Evolutionary conservation across 1,140 invertebrate species (phyloP).

Genomic region (Drosophila mayri): DNA sequence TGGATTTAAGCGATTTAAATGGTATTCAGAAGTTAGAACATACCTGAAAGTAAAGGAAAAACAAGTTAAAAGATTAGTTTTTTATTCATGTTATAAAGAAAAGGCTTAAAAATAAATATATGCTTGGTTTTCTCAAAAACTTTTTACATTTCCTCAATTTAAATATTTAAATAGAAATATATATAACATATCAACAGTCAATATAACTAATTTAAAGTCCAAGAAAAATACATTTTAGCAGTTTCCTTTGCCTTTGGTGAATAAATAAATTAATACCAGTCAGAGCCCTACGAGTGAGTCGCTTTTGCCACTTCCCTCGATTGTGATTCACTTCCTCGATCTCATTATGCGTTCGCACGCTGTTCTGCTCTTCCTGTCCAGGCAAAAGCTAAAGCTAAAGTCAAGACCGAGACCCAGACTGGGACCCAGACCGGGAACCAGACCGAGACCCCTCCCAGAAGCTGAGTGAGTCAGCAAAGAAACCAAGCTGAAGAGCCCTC

Average conservation of each 20-base stretch:
- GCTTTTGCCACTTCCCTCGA: constrained; percentile 14
- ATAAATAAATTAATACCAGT: constrained; percentile 6
- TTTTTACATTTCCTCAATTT: too few relatives aligned
- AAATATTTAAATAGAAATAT: neutral
- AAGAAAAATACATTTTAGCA: neutral
- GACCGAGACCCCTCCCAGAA: neutral
- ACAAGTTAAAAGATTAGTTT: neutral
- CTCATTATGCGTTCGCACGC: constrained; percentile 47
- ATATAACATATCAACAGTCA: neutral
- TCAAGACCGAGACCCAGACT: neutral
- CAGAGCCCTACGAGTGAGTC: constrained; percentile 8
- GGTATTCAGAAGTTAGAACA: neutral
- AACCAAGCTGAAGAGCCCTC: neutral
- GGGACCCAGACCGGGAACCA: neutral
- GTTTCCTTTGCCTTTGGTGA: neutral
- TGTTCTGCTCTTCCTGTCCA: constrained; percentile 38
- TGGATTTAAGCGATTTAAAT: neutral
- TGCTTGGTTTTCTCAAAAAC: too few relatives aligned
- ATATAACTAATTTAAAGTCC: neutral
- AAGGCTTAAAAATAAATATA: neutral
- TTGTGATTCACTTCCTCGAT: constrained; percentile 42
- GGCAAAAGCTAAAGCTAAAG: neutral
- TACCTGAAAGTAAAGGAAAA: constrained; percentile 10
- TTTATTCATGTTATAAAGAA: too few relatives aligned
- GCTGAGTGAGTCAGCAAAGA: neutral